Evolutionary conservation across 2,888 invertebrate species (phyloP).

Genomic region (Phalangium opilio): DNA sequence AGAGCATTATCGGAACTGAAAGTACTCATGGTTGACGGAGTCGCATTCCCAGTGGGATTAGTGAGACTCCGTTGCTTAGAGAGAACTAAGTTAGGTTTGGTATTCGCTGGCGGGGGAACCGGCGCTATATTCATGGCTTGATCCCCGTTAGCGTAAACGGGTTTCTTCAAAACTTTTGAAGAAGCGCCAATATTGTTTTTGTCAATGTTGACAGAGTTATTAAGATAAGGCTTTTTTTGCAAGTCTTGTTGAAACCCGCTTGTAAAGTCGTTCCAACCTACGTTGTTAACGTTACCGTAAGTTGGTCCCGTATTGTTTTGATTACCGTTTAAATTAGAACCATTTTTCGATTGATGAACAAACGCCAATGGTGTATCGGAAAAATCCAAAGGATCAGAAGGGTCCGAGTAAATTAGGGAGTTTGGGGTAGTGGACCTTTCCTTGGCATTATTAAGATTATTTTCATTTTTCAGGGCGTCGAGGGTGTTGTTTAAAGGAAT

Average conservation of each 20-base stretch:
- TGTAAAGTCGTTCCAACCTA: too few species aligned
- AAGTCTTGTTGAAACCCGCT: too few species aligned
- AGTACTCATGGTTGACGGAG: not conserved
- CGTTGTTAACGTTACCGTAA: too few species aligned
- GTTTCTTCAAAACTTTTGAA: too few species aligned
- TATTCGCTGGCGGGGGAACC: too few species aligned
- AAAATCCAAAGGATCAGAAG: constrained; percentile 14
- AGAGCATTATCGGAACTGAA: not conserved
- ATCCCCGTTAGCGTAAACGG: too few species aligned
- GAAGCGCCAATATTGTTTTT: too few species aligned
- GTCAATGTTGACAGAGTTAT: too few species aligned
- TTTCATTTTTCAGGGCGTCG: not conserved
- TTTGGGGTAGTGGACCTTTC: constrained; percentile 9
- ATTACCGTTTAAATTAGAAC: not conserved
- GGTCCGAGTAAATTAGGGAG: constrained; percentile 10
- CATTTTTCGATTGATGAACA: constrained; percentile 7
- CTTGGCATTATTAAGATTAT: not conserved
- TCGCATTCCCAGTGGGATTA: not conserved
- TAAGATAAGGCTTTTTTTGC: too few species aligned
- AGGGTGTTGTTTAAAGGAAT: not conserved
- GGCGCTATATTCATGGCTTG: too few species aligned
- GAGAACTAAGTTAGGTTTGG: too few species aligned
- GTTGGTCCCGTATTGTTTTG: too few species aligned
- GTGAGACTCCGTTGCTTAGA: not conserved
- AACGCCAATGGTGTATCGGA: constrained; percentile 9